These are phyloP conservation scores for Eudiplozoon nipponicum DNA, from an alignment of 2,888 invertebrate genomes.

Conservation along the genomic window DNA sequence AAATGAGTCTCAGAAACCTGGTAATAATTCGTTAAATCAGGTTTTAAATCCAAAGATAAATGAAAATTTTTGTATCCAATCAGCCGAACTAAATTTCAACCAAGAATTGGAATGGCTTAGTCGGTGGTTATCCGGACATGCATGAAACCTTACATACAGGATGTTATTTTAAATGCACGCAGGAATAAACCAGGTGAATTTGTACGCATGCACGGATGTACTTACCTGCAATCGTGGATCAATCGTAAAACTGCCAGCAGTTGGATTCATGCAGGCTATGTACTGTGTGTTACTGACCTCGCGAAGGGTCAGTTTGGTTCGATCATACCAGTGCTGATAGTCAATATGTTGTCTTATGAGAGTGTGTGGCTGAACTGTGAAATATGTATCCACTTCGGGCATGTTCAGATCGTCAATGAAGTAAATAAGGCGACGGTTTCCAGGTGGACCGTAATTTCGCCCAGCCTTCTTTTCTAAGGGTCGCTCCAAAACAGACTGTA, in stretches of 20 bases:
- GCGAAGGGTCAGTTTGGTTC: conserved; percentile 52
- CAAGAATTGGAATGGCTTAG: too few species aligned
- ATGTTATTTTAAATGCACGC: too few species aligned
- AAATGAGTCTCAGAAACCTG: too few species aligned
- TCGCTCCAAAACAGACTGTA: conserved; percentile 49
- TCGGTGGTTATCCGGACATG: too few species aligned
- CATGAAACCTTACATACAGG: too few species aligned
- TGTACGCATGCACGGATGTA: not conserved
- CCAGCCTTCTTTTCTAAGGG: conserved; percentile 82
- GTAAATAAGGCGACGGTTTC: conserved; percentile 60
- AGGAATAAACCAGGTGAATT: too few species aligned
- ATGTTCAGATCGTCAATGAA: conserved; percentile 91
- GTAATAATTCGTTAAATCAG: too few species aligned
- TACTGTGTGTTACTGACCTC: conserved; percentile 87
- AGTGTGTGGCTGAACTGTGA: conserved; percentile 78
- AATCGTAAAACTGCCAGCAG: conserved; percentile 76
- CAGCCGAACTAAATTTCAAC: too few species aligned
- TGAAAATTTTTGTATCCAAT: too few species aligned
- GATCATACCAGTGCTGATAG: conserved; percentile 80
- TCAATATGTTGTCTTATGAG: conserved; percentile 71
- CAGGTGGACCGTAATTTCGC: conserved; percentile 69
- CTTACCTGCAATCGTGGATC: conserved; percentile 50
- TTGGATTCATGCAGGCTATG: conserved; percentile 84
- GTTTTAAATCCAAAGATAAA: too few species aligned
- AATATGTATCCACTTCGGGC: conserved; percentile 73